Conservation (phyloP, 1,140 invertebrate genomes). For the Potamilus streckersoni region DNA sequence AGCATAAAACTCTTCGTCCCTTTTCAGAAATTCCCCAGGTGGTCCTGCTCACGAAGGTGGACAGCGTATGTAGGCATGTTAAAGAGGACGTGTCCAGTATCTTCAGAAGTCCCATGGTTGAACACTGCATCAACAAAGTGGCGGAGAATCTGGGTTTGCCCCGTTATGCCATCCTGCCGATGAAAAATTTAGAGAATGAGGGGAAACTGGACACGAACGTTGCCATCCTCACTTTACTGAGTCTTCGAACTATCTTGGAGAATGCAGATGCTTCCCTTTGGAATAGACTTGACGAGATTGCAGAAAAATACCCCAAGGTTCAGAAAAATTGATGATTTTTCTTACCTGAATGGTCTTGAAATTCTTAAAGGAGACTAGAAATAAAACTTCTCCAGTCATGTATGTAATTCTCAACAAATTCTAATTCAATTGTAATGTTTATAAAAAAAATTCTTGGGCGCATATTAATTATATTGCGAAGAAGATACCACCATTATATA, state of each 20-base stretch:
- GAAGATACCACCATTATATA: too few relatives aligned
- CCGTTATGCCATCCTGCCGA: conserved; percentile 12
- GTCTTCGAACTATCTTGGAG: not conserved
- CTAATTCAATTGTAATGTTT: too few relatives aligned
- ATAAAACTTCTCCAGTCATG: too few relatives aligned
- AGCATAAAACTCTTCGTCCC: not conserved
- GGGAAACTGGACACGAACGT: conserved; percentile 7
- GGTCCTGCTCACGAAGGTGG: not conserved
- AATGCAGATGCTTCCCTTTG: too few relatives aligned
- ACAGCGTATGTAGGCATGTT: not conserved
- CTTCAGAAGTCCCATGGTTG: not conserved
- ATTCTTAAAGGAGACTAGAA: too few relatives aligned
- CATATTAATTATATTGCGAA: too few relatives aligned
- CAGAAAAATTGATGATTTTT: too few relatives aligned
- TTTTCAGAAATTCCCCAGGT: conserved; percentile 5
- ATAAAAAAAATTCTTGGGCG: too few relatives aligned
- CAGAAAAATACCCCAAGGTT: too few relatives aligned
- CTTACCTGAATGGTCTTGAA: too few relatives aligned
- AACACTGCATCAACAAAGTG: conserved; percentile 9
- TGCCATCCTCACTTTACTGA: conserved; percentile 12
- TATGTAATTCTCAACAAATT: too few relatives aligned
- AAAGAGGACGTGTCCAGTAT: not conserved
- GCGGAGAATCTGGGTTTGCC: conserved; percentile 12
- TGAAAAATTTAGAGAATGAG: conserved; percentile 25
- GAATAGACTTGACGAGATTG: too few relatives aligned